These are phyloP conservation scores for Glaucomys volans DNA, from an alignment of 2,113 vertebrate genomes.

Conservation along the genomic window DNA sequence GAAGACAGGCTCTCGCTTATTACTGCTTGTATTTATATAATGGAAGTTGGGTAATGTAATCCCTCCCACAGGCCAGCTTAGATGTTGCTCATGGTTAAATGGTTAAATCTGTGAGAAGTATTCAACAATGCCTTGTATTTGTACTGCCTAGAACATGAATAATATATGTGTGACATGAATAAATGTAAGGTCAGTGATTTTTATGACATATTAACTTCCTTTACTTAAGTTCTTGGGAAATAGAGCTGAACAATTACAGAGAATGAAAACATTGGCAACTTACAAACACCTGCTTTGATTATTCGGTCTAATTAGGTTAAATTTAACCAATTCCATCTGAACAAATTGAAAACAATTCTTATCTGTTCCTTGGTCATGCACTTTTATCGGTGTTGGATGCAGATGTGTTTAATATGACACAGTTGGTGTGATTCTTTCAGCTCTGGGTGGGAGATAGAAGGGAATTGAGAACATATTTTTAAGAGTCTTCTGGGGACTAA, in stretches of 20 bases:
- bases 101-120: conserved; percentile 53
- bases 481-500: conserved; percentile 54
- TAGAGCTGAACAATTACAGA: conserved; percentile 59
- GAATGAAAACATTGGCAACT: conserved; percentile 72
- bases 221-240: conserved; percentile 75
- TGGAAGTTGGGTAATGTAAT: conserved; percentile 51
- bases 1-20: background rate
- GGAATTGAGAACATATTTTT: conserved; percentile 68
- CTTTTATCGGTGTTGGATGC: conserved; percentile 39
- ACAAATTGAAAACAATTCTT: conserved; percentile 76
- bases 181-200: conserved; percentile 71
- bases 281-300: conserved; percentile 75
- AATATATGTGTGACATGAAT: conserved; percentile 58
- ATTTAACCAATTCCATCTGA: conserved; percentile 75
- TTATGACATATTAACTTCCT: conserved; percentile 73
- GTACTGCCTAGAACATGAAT: conserved; percentile 42
- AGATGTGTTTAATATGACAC: conserved; percentile 63
- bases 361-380: conserved; percentile 68
- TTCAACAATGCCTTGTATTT: conserved; percentile 46
- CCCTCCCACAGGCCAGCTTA: conserved; percentile 48
- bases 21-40: conserved; percentile 52
- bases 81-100: conserved; percentile 56
- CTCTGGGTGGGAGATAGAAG: conserved; percentile 58
- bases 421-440: conserved; percentile 61
- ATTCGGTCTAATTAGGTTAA: conserved; percentile 79